Percentiles rank a stretch among this genome's conserved stretches.
These are phyloP conservation scores for Calliphora vomitoria DNA, from an alignment of 2,888 invertebrate genomes.

Conservation along the genomic window DNA sequence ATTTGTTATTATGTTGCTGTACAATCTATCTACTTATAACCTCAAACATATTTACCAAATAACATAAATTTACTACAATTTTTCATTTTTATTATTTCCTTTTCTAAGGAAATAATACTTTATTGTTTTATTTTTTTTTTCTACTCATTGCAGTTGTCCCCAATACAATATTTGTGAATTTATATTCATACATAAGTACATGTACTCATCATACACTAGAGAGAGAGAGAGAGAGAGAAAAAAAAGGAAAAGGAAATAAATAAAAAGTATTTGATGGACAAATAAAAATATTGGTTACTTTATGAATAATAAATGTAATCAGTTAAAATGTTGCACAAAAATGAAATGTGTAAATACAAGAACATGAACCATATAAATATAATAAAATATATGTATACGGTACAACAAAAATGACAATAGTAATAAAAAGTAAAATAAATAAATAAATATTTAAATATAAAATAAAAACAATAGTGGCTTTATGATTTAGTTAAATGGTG, in stretches of 20 bases:
- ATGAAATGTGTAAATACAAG: not conserved
- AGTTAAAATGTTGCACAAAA: conserved; percentile 22
- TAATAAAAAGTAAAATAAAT: too few relatives aligned
- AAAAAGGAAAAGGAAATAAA: not conserved
- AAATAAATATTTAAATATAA: conserved; percentile 1
- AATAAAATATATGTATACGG: not conserved
- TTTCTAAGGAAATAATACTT: not conserved
- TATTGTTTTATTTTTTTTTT: not conserved
- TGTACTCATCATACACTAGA: too few relatives aligned
- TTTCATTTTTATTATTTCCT: not conserved
- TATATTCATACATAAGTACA: too few relatives aligned
- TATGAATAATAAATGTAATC: conserved; percentile 53
- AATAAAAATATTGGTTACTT: conserved; percentile 54
- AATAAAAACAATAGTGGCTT: not conserved
- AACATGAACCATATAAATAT: not conserved
- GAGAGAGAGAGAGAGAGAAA: not conserved
- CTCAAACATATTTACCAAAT: not conserved
- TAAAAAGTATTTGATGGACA: conserved; percentile 28
- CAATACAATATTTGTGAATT: not conserved
- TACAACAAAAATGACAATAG: not conserved
- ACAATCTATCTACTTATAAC: not conserved
- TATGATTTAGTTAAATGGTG: not conserved
- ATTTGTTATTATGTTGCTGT: not conserved
- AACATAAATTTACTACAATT: not conserved
- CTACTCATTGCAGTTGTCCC: not conserved